Conservation (phyloP, 2,797 vertebrate species). For the Rhynchonycteris naso region DNA sequence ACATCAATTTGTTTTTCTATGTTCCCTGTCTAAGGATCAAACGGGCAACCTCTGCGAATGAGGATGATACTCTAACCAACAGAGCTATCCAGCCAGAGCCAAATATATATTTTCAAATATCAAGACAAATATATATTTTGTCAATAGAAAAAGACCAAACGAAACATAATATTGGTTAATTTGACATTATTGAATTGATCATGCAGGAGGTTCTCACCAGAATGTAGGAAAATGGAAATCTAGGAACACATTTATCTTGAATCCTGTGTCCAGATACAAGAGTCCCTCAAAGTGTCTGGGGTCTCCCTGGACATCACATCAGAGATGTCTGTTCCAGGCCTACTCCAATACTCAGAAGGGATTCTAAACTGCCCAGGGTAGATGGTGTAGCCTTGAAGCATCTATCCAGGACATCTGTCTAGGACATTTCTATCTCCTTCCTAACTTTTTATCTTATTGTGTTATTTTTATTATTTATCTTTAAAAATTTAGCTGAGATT, state of each 20-base stretch:
- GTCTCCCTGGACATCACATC: neutral
- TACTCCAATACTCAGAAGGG: neutral
- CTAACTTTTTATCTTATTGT: neutral
- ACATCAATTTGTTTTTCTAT: no score
- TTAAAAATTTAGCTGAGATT: slow-evolving; percentile 20
- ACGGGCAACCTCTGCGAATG: no score
- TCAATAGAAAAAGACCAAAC: neutral
- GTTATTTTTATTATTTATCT: neutral
- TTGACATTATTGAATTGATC: neutral
- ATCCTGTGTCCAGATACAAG: neutral
- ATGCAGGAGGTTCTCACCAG: neutral
- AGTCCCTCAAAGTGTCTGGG: neutral
- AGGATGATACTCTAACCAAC: no score
- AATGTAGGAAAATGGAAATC: neutral
- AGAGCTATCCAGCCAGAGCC: no score
- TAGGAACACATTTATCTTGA: neutral
- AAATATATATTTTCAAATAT: neutral
- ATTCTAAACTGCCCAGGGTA: neutral
- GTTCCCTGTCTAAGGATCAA: no score
- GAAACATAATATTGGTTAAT: neutral
- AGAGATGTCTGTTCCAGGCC: neutral
- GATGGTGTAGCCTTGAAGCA: neutral
- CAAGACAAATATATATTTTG: neutral
- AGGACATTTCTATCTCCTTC: neutral
- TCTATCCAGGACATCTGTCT: neutral